Evolutionary conservation across 37 sponge, comb jelly and placozoan species (phyloP).

Genomic region (Theonella swinhoei): DNA sequence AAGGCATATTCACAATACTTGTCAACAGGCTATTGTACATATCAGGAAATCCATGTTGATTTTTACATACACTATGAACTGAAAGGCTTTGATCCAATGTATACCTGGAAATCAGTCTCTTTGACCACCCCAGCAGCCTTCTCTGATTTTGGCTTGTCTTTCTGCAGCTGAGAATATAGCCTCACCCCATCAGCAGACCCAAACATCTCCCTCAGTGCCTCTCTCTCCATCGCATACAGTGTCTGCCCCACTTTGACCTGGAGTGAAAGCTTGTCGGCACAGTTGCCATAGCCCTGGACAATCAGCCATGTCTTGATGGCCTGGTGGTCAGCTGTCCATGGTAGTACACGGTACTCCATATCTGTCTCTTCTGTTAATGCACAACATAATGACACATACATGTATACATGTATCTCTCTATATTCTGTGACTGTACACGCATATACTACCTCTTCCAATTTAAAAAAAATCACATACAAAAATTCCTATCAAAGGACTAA

Average conservation of each 20-base stretch:
- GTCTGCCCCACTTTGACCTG: slow-evolving; percentile 31
- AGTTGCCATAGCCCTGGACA: slow-evolving; percentile 61
- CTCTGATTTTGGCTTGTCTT: slow-evolving; percentile 55
- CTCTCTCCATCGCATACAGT: slow-evolving; percentile 65
- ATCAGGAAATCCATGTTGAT: no score
- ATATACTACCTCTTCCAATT: no score
- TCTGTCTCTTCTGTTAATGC: slow-evolving; percentile 21
- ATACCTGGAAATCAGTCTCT: slow-evolving; percentile 51
- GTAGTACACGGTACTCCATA: slow-evolving; percentile 35
- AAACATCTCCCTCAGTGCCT: slow-evolving; percentile 61
- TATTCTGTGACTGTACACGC: no score
- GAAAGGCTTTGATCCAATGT: background rate
- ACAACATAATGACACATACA: background rate
- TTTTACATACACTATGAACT: background rate
- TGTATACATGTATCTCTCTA: no score
- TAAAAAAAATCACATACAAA: no score
- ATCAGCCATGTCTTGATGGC: slow-evolving; percentile 52
- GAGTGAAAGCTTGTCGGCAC: background rate
- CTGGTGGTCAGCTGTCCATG: slow-evolving; percentile 42
- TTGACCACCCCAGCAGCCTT: slow-evolving; percentile 50
- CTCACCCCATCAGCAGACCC: slow-evolving; percentile 68
- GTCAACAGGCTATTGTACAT: no score
- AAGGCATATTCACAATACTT: no score
- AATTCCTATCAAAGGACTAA: no score
- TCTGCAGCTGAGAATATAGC: slow-evolving; percentile 77